phyloP scores from a whole-genome alignment of 2,113 vertebrate species.

The Gnathonemus echidnorhynchus region DNA sequence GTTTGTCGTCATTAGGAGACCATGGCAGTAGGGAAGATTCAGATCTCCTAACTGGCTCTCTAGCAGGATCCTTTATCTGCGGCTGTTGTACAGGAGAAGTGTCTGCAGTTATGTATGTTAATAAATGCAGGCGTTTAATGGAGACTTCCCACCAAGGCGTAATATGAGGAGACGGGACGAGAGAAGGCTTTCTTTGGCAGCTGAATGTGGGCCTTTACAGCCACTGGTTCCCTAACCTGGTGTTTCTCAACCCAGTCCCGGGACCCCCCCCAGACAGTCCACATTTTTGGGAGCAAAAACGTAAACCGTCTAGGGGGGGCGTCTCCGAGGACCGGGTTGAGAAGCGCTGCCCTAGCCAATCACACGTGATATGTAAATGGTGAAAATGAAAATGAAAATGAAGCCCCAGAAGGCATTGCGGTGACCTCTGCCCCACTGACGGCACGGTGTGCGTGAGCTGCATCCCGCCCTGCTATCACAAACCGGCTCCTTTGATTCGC shows the following conservation, averaged over 20 bases:
- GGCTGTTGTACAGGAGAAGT: neutral
- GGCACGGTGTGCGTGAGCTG: neutral
- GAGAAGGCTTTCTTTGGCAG: neutral
- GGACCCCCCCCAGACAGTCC: too few relatives aligned
- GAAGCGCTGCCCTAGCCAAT: neutral
- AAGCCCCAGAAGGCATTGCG: neutral
- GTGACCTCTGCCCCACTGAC: neutral
- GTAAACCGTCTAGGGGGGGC: neutral
- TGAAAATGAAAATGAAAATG: neutral
- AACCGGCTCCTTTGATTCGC: neutral
- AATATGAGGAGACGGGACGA: neutral
- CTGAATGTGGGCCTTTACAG: neutral
- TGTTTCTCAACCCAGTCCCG: neutral
- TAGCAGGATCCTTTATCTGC: neutral
- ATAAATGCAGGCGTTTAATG: neutral
- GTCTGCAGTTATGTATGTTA: neutral
- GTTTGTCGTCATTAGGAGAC: neutral
- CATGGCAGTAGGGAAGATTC: neutral
- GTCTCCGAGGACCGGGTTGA: neutral
- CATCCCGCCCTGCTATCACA: neutral
- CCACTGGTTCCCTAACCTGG: neutral
- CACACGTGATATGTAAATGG: neutral
- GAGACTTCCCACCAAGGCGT: neutral
- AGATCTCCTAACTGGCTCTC: neutral
- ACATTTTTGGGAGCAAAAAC: neutral